phyloP scores from a whole-genome alignment of 2,797 vertebrate genomes.

The Bradypus variegatus region DNA sequence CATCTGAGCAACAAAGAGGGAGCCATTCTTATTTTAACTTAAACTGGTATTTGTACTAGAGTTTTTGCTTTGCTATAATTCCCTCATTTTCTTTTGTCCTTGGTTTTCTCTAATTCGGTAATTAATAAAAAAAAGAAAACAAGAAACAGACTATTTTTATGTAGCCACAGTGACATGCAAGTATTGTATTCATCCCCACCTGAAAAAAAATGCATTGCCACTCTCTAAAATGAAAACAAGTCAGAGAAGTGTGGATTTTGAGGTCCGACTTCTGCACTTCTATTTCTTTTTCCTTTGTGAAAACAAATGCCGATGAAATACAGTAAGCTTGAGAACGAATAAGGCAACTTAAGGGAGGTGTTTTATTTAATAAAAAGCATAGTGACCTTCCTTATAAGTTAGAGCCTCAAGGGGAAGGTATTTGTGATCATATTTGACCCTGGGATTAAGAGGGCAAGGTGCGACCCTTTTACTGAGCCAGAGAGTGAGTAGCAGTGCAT shows the following conservation, averaged over 20 bases:
- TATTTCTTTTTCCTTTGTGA: conserved; percentile 54
- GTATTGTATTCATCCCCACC: neutral
- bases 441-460: conserved; percentile 35
- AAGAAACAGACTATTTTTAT: neutral
- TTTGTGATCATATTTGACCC: conserved; percentile 40
- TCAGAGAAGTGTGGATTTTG: conserved; percentile 51
- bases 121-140: neutral
- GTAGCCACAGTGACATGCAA: neutral
- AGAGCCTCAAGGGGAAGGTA: conserved; percentile 3
- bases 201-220: neutral
- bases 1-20: too few species aligned
- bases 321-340: conserved; percentile 28
- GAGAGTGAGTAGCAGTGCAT: neutral
- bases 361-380: conserved; percentile 44
- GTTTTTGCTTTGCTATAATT: neutral
- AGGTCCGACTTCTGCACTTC: conserved; percentile 32
- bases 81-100: neutral
- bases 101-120: neutral
- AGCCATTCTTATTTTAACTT: neutral
- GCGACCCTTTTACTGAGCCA: neutral
- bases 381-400: neutral
- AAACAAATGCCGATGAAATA: conserved; percentile 63
- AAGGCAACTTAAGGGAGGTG: neutral
- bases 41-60: neutral
- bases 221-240: conserved; percentile 3